These are phyloP conservation scores for Thereva nobilitata DNA, from an alignment of 2,888 invertebrate species.

Conservation along the genomic window DNA sequence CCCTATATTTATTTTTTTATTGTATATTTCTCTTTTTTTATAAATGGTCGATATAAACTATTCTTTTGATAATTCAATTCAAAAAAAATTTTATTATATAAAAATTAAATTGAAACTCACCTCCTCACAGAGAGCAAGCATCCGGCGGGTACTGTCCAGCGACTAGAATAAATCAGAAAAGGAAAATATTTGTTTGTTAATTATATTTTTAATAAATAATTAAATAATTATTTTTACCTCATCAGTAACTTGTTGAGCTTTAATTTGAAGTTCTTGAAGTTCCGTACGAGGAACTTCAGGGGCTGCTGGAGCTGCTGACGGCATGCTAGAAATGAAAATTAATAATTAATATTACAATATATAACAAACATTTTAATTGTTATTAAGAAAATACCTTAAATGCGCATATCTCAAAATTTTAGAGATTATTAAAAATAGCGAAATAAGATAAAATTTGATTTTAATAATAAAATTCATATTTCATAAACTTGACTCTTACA, in stretches of 20 bases:
- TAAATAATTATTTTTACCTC: slow-evolving; percentile 57
- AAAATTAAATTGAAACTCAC: slow-evolving; percentile 62
- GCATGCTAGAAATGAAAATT: slow-evolving; percentile 64
- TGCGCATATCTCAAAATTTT: too few species aligned
- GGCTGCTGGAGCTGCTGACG: slow-evolving; percentile 64
- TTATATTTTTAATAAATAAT: slow-evolving; percentile 44
- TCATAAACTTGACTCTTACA: too few species aligned
- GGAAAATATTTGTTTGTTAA: slow-evolving; percentile 67
- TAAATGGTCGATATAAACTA: neutral
- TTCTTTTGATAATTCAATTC: too few species aligned
- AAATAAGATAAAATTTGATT: too few species aligned
- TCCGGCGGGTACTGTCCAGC: slow-evolving; percentile 87
- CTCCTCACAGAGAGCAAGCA: slow-evolving; percentile 92
- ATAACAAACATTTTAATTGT: too few species aligned
- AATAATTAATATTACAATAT: too few species aligned
- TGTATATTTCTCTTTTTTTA: neutral
- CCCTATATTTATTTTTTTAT: slow-evolving; percentile 24
- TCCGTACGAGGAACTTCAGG: slow-evolving; percentile 77
- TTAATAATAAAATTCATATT: too few species aligned
- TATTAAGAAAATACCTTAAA: too few species aligned
- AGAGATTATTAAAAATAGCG: too few species aligned
- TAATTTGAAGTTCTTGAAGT: slow-evolving; percentile 85
- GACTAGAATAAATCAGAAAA: slow-evolving; percentile 61
- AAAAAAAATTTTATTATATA: neutral
- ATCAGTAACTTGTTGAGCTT: slow-evolving; percentile 84